A percentile compares a stretch with the other conserved stretches of the same genome.
Conservation (phyloP, 2,888 invertebrate genomes). For the Melinopterus prodromus region DNA sequence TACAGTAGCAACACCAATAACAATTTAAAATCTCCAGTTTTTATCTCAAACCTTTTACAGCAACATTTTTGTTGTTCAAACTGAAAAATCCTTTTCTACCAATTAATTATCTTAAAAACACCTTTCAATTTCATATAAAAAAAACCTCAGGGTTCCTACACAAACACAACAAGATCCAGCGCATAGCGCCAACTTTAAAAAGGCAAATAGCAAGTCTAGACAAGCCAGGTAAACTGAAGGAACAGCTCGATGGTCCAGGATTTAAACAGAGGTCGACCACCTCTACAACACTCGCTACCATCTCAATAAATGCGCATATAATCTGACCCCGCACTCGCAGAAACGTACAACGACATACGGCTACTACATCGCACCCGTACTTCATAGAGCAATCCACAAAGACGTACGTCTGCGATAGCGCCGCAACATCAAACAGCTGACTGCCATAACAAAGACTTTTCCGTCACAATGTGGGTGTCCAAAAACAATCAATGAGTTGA, state of each 20-base stretch:
- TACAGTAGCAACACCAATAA: too few relatives aligned
- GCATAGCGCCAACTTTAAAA: background rate
- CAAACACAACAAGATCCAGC: background rate
- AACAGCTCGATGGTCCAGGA: background rate
- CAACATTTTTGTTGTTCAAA: too few relatives aligned
- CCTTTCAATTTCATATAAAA: too few relatives aligned
- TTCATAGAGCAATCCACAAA: background rate
- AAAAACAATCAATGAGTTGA: background rate
- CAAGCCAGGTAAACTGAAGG: background rate
- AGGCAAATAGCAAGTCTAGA: background rate
- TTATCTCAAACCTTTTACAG: too few relatives aligned
- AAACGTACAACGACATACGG: slow-evolving; percentile 30
- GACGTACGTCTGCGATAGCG: slow-evolving; percentile 46
- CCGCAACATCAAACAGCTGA: slow-evolving; percentile 58
- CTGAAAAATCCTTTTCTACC: too few relatives aligned
- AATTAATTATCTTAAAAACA: too few relatives aligned
- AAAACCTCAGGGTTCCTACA: background rate
- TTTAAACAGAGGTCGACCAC: background rate
- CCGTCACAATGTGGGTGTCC: slow-evolving; percentile 18
- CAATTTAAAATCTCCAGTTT: too few relatives aligned
- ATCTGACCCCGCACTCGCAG: slow-evolving; percentile 31
- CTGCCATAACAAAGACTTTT: slow-evolving; percentile 58
- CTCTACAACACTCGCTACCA: slow-evolving; percentile 18
- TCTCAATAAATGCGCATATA: slow-evolving; percentile 42
- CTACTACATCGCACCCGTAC: slow-evolving; percentile 21